A percentile compares a stretch with the other conserved stretches of the same genome.
Evolutionary conservation across 2,113 vertebrate genomes (phyloP).

Genomic region (Seriola dumerili): DNA sequence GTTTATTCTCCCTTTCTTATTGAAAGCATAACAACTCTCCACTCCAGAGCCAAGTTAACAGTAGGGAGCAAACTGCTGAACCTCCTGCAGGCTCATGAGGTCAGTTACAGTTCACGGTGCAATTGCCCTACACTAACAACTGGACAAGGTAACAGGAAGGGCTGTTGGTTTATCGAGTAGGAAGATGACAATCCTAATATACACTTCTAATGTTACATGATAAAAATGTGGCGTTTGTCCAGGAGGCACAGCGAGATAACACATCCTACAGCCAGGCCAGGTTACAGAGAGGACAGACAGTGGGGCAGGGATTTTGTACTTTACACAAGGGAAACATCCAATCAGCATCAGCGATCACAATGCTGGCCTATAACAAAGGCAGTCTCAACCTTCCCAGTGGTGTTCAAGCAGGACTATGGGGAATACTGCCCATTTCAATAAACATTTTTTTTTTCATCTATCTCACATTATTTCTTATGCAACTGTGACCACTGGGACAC

Average conservation of each 20-base stretch:
- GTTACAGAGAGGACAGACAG: conserved; percentile 53
- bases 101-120: conserved; percentile 70
- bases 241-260: conserved; percentile 46
- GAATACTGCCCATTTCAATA: not conserved
- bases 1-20: conserved; percentile 51
- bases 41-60: conserved; percentile 50
- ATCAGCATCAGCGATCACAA: conserved; percentile 25
- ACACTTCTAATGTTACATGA: conserved; percentile 39
- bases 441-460: not conserved
- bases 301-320: conserved; percentile 25
- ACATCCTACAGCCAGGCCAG: conserved; percentile 42
- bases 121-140: conserved; percentile 42
- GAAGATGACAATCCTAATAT: conserved; percentile 48
- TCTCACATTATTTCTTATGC: conserved; percentile 1
- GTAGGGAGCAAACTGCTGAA: conserved; percentile 37
- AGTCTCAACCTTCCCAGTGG: conserved; percentile 22
- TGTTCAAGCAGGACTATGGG: conserved; percentile 2
- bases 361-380: conserved; percentile 1
- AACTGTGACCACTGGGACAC: not conserved
- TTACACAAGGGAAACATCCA: conserved; percentile 21
- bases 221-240: conserved; percentile 43
- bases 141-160: conserved; percentile 65
- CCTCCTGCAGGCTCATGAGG: conserved; percentile 57
- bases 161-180: conserved; percentile 43
- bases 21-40: conserved; percentile 40